Base-by-base conservation (phyloP, 2,113 vertebrate species). In the Tympanuchus pallidicinctus region DNA sequence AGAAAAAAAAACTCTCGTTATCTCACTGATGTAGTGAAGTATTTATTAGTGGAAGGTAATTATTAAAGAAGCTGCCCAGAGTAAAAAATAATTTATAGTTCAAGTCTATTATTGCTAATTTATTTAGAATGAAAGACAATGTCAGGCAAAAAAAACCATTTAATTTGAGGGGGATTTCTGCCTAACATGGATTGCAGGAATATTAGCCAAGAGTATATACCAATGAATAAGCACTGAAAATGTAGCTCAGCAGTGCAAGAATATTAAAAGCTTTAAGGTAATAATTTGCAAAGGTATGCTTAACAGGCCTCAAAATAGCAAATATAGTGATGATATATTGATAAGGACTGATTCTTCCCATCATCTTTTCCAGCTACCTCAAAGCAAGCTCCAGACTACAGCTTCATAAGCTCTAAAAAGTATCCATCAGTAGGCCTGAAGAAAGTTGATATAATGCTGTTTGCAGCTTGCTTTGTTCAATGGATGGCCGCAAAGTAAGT, bases 71-170 rank as follows among this genome's bases (percentile, higher is more conserved):
- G 24, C 13, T 19, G 34, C 61, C 38, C 43, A 74, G 16, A 86
- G 78, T 32, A 66, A 91, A 95, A 89, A 88, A 72, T 47, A 79
- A 77, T 40, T 91, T 81, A 75, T 42, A 88, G 32, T 73, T 91
- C 47, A 67, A 83, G 47, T 66, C 65, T 81, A 48, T 74, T 92
- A 52, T 54, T 88, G 47, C 25, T 92, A 60, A 74, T 87, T 86
- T 66, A 86, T n/a, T 63, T 66, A 89, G 60, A 85, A 77, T 24
- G 36, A 82, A 60, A 86, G 78, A 81, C 16, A 50, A 5, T 32
- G 42, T 50, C 47, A 81, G 67, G 84, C 91, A 89, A 86, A 86
- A 92, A 82, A 82, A 67, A 47, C 64, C 87, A 74, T 71, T 82
- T 82, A 86, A 77, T 72, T 89, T 0, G 0, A 74, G n/a, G 22